Evolutionary conservation across 2,888 invertebrate species (phyloP).

Genomic region (Nomada ruficornis): DNA sequence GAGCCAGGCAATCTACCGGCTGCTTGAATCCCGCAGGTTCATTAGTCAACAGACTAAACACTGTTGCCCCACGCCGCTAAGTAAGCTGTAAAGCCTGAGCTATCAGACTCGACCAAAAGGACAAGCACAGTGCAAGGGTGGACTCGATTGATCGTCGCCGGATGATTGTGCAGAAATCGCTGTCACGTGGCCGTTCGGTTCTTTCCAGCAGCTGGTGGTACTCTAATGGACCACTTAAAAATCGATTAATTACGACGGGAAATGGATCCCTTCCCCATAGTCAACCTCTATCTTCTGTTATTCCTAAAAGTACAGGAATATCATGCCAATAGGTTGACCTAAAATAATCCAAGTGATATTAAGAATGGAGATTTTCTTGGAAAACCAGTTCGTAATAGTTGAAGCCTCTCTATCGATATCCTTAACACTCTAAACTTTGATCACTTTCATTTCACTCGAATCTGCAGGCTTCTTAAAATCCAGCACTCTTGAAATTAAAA

Average conservation of each 20-base stretch:
- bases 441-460: neutral
- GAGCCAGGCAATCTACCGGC: constrained; percentile 67
- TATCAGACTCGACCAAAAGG: constrained; percentile 59
- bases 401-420: neutral
- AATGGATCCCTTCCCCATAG: constrained; percentile 9
- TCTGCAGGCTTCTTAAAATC: no score
- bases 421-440: neutral
- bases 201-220: constrained; percentile 56
- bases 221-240: constrained; percentile 82
- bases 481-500: no score
- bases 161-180: constrained; percentile 77
- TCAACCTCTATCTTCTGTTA: neutral
- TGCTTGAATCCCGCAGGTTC: constrained; percentile 73
- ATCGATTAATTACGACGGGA: constrained; percentile 79
- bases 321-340: neutral
- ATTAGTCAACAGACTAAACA: constrained; percentile 81
- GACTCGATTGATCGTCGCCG: constrained; percentile 68
- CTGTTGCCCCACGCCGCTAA: constrained; percentile 69
- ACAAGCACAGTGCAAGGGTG: constrained; percentile 55
- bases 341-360: constrained; percentile 1
- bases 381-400: neutral
- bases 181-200: constrained; percentile 56
- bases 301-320: neutral
- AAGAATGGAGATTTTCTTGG: neutral
- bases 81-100: constrained; percentile 74